Evolutionary conservation across 53 echinoderm and acorn worm species (phyloP).

Genomic region (Mesocentrotus franciscanus): DNA sequence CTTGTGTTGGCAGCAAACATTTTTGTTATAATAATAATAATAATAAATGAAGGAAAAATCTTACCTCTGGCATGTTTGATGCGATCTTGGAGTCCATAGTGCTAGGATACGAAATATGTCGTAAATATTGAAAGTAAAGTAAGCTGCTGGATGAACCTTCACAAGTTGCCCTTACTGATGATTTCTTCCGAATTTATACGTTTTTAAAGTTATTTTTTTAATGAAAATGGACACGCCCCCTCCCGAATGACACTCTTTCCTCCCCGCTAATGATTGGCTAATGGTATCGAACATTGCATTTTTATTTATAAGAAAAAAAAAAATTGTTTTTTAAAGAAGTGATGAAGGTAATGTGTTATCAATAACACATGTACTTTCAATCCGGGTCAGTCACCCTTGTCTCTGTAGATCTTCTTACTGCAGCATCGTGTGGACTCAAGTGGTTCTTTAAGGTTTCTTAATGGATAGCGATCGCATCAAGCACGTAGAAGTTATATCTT

Average conservation of each 20-base stretch:
- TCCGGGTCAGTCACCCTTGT: too few relatives aligned
- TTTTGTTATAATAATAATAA: too few relatives aligned
- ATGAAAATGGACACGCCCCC: neutral
- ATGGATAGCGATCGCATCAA: too few relatives aligned
- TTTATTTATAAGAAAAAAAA: too few relatives aligned
- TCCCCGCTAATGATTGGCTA: neutral
- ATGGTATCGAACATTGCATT: neutral
- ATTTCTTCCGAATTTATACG: neutral
- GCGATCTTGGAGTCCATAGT: neutral
- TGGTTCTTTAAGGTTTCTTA: too few relatives aligned
- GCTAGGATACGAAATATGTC: neutral
- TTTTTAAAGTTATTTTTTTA: neutral
- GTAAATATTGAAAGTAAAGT: neutral
- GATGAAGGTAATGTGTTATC: too few relatives aligned
- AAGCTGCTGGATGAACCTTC: neutral
- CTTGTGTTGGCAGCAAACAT: too few relatives aligned
- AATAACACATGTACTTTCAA: too few relatives aligned
- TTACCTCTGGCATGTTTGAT: neutral
- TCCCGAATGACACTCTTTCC: neutral
- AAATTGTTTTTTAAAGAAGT: too few relatives aligned
- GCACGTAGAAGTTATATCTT: too few relatives aligned
- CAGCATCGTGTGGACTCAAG: too few relatives aligned
- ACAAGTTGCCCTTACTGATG: neutral
- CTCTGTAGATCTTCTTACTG: too few relatives aligned
- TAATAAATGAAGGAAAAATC: neutral